Evolutionary conservation across 2,888 invertebrate species (phyloP).

Genomic region (Arrhopalites spinosus): DNA sequence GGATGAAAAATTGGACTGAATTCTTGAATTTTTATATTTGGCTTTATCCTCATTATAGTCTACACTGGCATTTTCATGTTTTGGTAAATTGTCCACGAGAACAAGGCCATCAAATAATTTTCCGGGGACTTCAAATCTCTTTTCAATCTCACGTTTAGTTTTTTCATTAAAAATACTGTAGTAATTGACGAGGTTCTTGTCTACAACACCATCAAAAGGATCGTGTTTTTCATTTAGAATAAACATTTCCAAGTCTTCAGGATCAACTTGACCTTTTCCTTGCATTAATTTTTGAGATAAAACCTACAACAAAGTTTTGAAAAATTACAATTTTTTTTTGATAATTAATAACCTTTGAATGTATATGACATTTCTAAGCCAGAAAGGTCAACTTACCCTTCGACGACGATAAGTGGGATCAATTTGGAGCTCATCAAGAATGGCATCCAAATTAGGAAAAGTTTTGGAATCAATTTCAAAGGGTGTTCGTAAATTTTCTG

Average conservation of each 20-base stretch:
- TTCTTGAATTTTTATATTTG: slow-evolving; percentile 8
- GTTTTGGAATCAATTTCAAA: slow-evolving; percentile 44
- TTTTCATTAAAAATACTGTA: slow-evolving; percentile 13
- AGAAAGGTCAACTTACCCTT: slow-evolving; percentile 26
- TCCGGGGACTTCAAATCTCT: slow-evolving; percentile 10
- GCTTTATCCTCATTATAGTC: neutral
- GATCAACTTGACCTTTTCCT: too few species aligned
- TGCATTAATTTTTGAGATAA: too few species aligned
- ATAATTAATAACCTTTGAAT: too few species aligned
- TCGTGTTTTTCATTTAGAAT: neutral
- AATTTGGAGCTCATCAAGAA: neutral
- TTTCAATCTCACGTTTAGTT: neutral
- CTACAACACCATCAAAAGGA: slow-evolving; percentile 8
- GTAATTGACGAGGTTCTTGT: slow-evolving; percentile 14
- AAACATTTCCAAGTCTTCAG: slow-evolving; percentile 15
- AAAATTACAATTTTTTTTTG: too few species aligned
- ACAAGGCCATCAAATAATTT: slow-evolving; percentile 43
- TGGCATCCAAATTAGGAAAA: slow-evolving; percentile 32
- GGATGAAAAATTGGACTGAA: slow-evolving; percentile 13
- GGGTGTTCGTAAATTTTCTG: slow-evolving; percentile 59
- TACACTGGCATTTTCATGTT: slow-evolving; percentile 38
- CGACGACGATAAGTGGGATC: neutral
- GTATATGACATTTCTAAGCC: slow-evolving; percentile 40
- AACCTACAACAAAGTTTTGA: too few species aligned
- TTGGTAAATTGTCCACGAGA: slow-evolving; percentile 51